phyloP scores from a whole-genome alignment of 2,888 invertebrate species.

The Platypus cylindrus region DNA sequence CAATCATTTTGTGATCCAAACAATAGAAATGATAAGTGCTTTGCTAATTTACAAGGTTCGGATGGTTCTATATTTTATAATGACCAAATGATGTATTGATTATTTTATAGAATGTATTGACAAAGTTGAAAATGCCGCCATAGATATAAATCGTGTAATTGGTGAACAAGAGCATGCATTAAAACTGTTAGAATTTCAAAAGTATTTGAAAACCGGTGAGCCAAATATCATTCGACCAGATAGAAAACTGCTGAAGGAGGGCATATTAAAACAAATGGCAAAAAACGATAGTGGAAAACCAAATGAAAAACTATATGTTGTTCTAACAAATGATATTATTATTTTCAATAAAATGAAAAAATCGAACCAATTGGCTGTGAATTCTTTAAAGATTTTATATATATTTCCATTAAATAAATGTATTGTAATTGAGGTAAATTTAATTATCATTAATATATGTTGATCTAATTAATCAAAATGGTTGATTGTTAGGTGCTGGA shows the following conservation, averaged over 20 bases:
- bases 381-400: constrained; percentile 50
- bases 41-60: constrained; percentile 19
- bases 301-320: constrained; percentile 47
- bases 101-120: constrained; percentile 46
- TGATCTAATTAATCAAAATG: too few species aligned
- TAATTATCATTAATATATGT: too few species aligned
- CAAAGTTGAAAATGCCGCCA: constrained; percentile 53
- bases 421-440: constrained; percentile 42
- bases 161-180: constrained; percentile 61
- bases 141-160: constrained; percentile 60
- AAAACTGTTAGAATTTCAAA: constrained; percentile 53
- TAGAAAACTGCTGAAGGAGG: constrained; percentile 56
- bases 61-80: background rate
- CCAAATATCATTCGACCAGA: constrained; percentile 56
- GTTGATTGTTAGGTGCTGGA: constrained; percentile 38
- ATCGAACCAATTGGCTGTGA: constrained; percentile 40
- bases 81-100: constrained; percentile 2
- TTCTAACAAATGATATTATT: constrained; percentile 60
- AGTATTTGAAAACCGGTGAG: constrained; percentile 44
- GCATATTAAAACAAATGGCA: constrained; percentile 36
- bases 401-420: constrained; percentile 60
- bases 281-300: constrained; percentile 25
- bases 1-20: constrained; percentile 27
- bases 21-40: constrained; percentile 20
- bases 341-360: constrained; percentile 57